phyloP scores from a whole-genome alignment of 2,113 vertebrate species.

The Nanorana parkeri region DNA sequence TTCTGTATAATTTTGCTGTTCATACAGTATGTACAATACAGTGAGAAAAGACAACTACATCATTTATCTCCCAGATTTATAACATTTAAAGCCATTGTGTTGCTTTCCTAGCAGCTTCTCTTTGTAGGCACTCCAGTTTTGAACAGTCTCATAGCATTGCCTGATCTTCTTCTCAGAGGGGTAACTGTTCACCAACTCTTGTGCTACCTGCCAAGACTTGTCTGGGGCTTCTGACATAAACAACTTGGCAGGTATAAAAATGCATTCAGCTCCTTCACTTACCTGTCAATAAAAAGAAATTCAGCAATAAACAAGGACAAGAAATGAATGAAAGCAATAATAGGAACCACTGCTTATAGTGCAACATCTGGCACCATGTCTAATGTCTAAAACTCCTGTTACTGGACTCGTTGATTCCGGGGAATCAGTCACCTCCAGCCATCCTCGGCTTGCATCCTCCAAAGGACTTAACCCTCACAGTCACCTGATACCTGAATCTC shows the following conservation, averaged over 20 bases:
- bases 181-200: conserved; percentile 22
- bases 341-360: no score
- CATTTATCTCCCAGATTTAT: conserved; percentile 19
- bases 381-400: no score
- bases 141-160: conserved; percentile 27
- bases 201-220: conserved; percentile 39
- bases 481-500: no score
- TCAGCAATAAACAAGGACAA: no score
- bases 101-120: conserved; percentile 13
- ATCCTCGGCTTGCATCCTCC: no score
- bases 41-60: no score
- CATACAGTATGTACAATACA: no score
- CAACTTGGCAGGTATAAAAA: conserved; percentile 60
- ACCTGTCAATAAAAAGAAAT: conserved; percentile 47
- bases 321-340: neutral
- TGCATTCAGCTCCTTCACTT: conserved; percentile 60
- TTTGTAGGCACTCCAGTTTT: conserved; percentile 54
- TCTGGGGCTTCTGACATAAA: conserved; percentile 58
- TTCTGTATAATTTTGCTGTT: no score
- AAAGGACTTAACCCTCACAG: no score
- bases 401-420: no score
- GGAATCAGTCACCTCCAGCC: no score
- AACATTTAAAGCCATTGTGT: neutral
- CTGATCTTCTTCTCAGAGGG: conserved; percentile 44
- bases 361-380: no score